Evolutionary conservation across 2,113 vertebrate genomes (phyloP), one percentile per base, ranked within the genome.

Genomic region (Urocitellus parryii): DNA sequence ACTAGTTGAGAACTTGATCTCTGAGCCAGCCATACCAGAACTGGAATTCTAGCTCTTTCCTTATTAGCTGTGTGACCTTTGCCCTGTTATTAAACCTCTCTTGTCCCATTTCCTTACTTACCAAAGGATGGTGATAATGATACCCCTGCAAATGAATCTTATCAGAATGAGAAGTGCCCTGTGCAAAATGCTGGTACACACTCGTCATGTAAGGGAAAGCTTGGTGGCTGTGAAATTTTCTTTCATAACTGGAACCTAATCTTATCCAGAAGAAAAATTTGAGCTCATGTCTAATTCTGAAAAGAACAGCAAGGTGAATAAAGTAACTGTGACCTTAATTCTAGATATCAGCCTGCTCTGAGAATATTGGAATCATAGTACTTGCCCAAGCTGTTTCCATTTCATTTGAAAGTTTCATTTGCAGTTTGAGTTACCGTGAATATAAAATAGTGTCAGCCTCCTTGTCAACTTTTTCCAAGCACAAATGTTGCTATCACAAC

Each of bases 261-360:
- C 61, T 79, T 70, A 82, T 25, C 85, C 45, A n/a, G 74, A 91
- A 90, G 90, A 84, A 95, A 90, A 70, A 24, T 65, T 16, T 74
- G 53, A 65, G 80, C 27, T n/a, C 22, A 87, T 90, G 37, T 72
- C 39, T 32, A 95, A 7, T 39, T 78, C n/a, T 18, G 77, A 70
- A 53, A 90, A 93, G 82, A 93, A 78, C 27, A 83, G 34, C 34
- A 87, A 72, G 12, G n/a, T 51, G 2, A 86, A 76, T 56, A 93
- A 73, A 76, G 32, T 79, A 73, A 34, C 82, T 88, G 18, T 76
- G 42, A 37, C 77, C n/a, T 22, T 67, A 72, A 53, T 82, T 78
- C 67, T 87, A 58, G 92, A 24, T 29, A 1, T 79, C 18, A 45
- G 45, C 32, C 73, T 25, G 2, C 72, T 74, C 89, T 45, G 39